Evolutionary conservation across 2,888 invertebrate species (phyloP), one percentile per base, ranked within the genome.

Genomic region (Patella pellucida): DNA sequence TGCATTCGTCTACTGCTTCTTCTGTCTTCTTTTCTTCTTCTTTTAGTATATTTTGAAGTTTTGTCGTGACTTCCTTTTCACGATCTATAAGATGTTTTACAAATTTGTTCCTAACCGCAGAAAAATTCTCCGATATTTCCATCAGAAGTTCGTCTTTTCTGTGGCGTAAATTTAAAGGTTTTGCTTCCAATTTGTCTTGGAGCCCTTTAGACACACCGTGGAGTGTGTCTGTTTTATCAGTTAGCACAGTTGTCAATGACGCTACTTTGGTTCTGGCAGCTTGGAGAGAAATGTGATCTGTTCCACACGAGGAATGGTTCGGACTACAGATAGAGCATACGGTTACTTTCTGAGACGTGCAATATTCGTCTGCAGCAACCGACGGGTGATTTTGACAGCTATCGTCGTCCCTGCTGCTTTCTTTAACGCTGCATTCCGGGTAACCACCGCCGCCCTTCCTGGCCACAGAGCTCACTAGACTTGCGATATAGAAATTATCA

Each of bases 401-500:
- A 23, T 72, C 72, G n/a, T 50, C 56, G 12, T n/a, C 27, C 50
- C 19, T 62, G n/a, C 19, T 72, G 23, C 50, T 51, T 19, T 72
- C 51, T 31, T 52, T 27, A n/a, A 14, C 50, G 7, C 7, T 62
- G n/a, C 27, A 15, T 7, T 52, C 27, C 7, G 31, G 19, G 16
- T 52, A 52, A n/a, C 15, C 67, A 1, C 50, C 31, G 19, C 31
- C 67, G 3, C 62, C 62, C 50, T 50, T 31, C 51, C 50, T 54
- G 14, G 23, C 50, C 16, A 72, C 19, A 3, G 72, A 50, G 50
- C 82, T 81, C 78, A 84, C 81, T 27, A 84, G 71, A 51, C 81
- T 81, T n/a, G 76, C 79, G 7, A 84, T 79, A 15, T 83, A 78
- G 71, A 83, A 82, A 73, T 83, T 84, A 11, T 68, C 70, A 0